Base-by-base conservation (phyloP, 2,888 invertebrate genomes). In the Penaeus monodon region DNA sequence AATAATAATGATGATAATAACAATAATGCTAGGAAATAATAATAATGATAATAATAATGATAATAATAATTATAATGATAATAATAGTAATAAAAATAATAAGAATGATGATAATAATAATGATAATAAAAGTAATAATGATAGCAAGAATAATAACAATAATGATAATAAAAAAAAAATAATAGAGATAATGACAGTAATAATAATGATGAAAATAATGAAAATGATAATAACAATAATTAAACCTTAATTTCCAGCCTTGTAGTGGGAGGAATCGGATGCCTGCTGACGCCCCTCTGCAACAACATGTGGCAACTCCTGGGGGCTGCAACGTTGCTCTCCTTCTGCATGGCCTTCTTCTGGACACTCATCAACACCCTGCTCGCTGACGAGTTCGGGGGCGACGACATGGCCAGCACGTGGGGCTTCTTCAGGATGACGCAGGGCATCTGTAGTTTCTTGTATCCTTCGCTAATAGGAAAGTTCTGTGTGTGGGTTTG, bases 231-330 rank as follows among this genome's bases (percentile, higher is more conserved):
- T 57, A 29, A 22, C 17, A 49, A 38, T 20, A 27, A 27, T 64
- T 38, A 57, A 22, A 44, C n/a, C 24, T 10, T 65, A 64, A 24
- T 76, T n/a, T 33, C 22, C 77, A 87, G 85, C 17, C 74, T 89
- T 49, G 2, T 85, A 27, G 57, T 88, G n/a, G 86, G 84, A 2
- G 88, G 86, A 12, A 38, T 82, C 0, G 78, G 81, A 44, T 79
- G 73, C 57, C 29, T 83, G 33, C n/a, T 84, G 74, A 77, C 81
- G 49, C 73, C 89, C 10, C 63, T 77, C 63, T 76, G 85, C 27
- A 33, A 33, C 33, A 63, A 65, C 81, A 73, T 86, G 79, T 84
- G 86, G 84, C 73, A 64, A 33, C 29, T 86, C 27, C 17, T 82
- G 29, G 27, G 76, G 27, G 49, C 79, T n/a, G 29, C 66, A 29